phyloP scores from a whole-genome alignment of 2,888 invertebrate species.

The Tiliacea aurago region DNA sequence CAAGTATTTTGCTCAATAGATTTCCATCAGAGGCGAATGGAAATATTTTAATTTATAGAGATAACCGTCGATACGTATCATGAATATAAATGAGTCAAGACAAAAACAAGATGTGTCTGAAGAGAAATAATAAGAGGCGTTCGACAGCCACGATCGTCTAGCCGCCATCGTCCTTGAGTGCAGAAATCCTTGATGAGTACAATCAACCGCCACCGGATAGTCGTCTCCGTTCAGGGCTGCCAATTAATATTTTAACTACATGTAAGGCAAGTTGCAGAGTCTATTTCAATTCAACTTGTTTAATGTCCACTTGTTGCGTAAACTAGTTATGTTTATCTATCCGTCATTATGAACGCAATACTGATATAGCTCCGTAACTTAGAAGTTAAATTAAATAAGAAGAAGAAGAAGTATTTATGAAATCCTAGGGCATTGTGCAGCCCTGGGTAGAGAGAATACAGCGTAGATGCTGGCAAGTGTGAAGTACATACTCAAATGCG shows the following conservation, averaged over 20 bases:
- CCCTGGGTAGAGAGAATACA: constrained; percentile 78
- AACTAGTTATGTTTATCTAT: constrained; percentile 70
- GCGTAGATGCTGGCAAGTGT: constrained; percentile 82
- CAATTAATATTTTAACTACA: constrained; percentile 83
- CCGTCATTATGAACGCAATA: constrained; percentile 43
- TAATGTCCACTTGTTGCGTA: constrained; percentile 65
- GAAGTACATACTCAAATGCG: constrained; percentile 76
- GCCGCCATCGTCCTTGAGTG: constrained; percentile 89
- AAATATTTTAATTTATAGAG: constrained; percentile 87
- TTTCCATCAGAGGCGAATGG: constrained; percentile 75
- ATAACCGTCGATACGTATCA: constrained; percentile 87
- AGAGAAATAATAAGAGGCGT: constrained; percentile 88
- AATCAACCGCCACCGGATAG: constrained; percentile 90
- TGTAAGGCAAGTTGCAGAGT: constrained; percentile 68
- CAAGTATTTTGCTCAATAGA: constrained; percentile 73
- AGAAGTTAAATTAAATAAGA: not conserved
- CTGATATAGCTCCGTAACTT: not conserved
- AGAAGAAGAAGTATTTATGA: not conserved
- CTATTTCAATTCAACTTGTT: constrained; percentile 72
- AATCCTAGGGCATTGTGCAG: constrained; percentile 58
- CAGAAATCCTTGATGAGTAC: constrained; percentile 91
- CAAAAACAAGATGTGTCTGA: constrained; percentile 89
- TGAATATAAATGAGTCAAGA: constrained; percentile 89
- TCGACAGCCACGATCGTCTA: constrained; percentile 86
- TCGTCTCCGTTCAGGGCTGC: constrained; percentile 85